These are phyloP conservation scores for Nipponacmea schrenckii DNA, from an alignment of 2,888 invertebrate genomes.

Conservation along the genomic window DNA sequence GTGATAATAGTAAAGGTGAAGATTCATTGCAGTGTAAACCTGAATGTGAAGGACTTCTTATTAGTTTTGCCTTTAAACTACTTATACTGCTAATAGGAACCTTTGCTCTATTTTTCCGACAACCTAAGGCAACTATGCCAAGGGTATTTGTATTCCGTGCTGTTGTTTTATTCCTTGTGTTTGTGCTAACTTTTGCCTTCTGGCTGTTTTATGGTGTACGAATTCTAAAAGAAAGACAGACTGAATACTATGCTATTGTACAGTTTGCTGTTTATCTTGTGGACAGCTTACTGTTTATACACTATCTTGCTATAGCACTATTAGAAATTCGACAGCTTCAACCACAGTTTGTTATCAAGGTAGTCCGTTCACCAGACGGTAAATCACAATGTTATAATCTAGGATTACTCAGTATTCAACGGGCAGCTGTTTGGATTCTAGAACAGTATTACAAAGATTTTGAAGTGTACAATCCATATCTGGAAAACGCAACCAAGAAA, in stretches of 20 bases:
- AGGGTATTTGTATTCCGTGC: constrained; percentile 91
- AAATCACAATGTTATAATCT: constrained; percentile 84
- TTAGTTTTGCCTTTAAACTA: constrained; percentile 91
- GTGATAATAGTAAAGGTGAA: neutral
- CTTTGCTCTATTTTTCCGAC: constrained; percentile 91
- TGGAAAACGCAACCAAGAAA: constrained; percentile 58
- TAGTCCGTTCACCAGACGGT: constrained; percentile 96
- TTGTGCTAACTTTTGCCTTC: constrained; percentile 93
- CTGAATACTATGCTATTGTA: constrained; percentile 83
- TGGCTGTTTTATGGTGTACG: constrained; percentile 98
- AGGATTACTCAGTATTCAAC: constrained; percentile 83
- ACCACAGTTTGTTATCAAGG: constrained; percentile 77
- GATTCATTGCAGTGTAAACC: constrained; percentile 42
- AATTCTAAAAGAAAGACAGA: constrained; percentile 68
- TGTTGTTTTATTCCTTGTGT: constrained; percentile 85
- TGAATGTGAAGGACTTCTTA: constrained; percentile 82
- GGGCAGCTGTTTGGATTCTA: constrained; percentile 93
- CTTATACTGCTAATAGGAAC: constrained; percentile 87
- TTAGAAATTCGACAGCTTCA: constrained; percentile 93
- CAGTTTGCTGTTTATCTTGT: constrained; percentile 92
- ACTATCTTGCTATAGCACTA: constrained; percentile 91
- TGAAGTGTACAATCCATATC: constrained; percentile 93
- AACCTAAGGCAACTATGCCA: constrained; percentile 87
- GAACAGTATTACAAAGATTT: constrained; percentile 96
- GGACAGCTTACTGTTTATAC: constrained; percentile 93